Percentiles rank a stretch among this genome's conserved stretches.
phyloP scores from a whole-genome alignment of 2,113 vertebrate genomes.

The Hyperopisus bebe region DNA sequence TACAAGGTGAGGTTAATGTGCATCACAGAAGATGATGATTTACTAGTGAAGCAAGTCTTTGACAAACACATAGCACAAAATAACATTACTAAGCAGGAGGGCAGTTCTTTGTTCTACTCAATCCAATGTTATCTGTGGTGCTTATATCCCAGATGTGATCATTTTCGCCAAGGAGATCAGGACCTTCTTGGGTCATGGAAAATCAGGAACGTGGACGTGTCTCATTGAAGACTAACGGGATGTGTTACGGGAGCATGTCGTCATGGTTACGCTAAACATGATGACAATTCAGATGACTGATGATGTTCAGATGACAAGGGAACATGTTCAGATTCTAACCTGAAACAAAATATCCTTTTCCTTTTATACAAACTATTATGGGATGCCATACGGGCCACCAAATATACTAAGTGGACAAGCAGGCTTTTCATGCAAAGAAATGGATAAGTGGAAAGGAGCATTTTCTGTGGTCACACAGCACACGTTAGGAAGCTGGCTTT shows the following conservation, averaged over 20 bases:
- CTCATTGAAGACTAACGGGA: neutral
- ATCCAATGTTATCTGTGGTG: neutral
- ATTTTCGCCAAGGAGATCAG: neutral
- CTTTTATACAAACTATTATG: slow-evolving; percentile 3
- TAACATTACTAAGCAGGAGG: neutral
- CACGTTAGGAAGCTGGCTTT: slow-evolving; percentile 68
- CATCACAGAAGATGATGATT: neutral
- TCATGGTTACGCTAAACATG: neutral
- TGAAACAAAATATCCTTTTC: neutral
- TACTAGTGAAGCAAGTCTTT: neutral
- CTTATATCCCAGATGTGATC: neutral
- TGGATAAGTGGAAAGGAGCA: slow-evolving; percentile 36
- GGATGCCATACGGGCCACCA: neutral
- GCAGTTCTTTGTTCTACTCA: neutral
- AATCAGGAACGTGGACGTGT: neutral
- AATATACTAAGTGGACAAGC: slow-evolving; percentile 3
- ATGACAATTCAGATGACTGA: neutral
- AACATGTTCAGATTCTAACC: neutral
- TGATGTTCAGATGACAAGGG: neutral
- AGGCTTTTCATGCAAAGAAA: neutral
- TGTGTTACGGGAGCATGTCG: too few relatives aligned
- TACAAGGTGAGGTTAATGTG: neutral
- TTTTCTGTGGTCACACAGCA: slow-evolving; percentile 68
- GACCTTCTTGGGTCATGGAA: neutral
- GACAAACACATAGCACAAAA: neutral